Evolutionary conservation across 2,888 invertebrate genomes (phyloP), one percentile per base, ranked within the genome.

Genomic region (Tipula vernalis): DNA sequence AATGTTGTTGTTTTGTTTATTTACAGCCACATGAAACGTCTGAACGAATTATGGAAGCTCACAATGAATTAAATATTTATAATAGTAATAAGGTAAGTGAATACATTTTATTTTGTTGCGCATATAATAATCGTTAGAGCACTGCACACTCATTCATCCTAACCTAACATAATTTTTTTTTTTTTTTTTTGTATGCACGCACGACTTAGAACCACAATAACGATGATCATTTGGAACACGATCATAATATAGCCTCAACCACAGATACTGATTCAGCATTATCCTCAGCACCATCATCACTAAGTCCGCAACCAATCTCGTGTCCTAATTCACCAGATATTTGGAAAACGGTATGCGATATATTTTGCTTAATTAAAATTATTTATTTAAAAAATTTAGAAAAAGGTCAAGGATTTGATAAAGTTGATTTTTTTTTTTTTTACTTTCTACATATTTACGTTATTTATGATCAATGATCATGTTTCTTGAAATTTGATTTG

Each of bases 221-320:
- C 2, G 87, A 88, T 87, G 84, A 84, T 84, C 84, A 84, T 39
- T 15, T 84, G 36, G 84, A 84, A n/a, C 36, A 84, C 39, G 84
- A 84, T 84, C 84, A 84, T 84, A 39, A 39, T n/a, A 6, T 39
- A 84, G 15, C 84, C 6, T 84, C 84, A 84, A 86, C 92, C 89
- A 94, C 94, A 88, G 95, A 95, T 91, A 94, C 93, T 88, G 95
- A 95, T 89, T 95, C 95, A 86, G 95, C 95, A 87, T 92, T 95
- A 88, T 95, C 95, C 88, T 95, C 95, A 88, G 95, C 94, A 88
- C 95, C 95, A 87, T 93, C 94, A 88, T 95, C 95, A 86, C 93
- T 95, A 89, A 95, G 95, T 89, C 95, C 95, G 87, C 95, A 95
- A 90, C 95, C 91, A 12, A 89, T 90, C 28, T 90, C 90, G 87